phyloP scores from a whole-genome alignment of 2,797 vertebrate genomes.

The Enoplosus armatus region DNA sequence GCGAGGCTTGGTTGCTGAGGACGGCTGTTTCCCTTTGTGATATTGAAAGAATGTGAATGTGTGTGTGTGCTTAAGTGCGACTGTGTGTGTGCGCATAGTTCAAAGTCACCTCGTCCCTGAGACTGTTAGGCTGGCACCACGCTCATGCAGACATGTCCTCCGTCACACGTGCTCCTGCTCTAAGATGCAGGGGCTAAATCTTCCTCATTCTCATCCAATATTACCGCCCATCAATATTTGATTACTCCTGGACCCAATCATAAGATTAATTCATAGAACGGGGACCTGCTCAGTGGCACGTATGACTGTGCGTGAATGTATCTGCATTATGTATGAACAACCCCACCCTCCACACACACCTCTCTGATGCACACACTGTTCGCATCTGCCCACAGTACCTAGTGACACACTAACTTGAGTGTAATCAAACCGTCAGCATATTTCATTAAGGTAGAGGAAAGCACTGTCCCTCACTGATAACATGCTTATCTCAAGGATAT shows the following conservation, averaged over 20 bases:
- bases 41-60: conserved; percentile 57
- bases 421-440: conserved; percentile 81
- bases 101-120: conserved; percentile 86
- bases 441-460: conserved; percentile 78
- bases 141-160: conserved; percentile 57
- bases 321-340: conserved; percentile 85
- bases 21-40: conserved; percentile 64
- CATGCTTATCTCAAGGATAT: conserved; percentile 75
- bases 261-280: conserved; percentile 80
- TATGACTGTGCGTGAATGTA: conserved; percentile 73
- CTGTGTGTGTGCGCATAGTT: conserved; percentile 67
- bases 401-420: conserved; percentile 81
- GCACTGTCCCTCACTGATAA: conserved; percentile 64
- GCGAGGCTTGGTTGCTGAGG: conserved; percentile 50
- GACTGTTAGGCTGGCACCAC: conserved; percentile 63
- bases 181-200: conserved; percentile 37
- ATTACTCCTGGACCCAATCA: conserved; percentile 78
- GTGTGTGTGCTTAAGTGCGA: conserved; percentile 45
- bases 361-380: conserved; percentile 38
- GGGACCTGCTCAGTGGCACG: conserved; percentile 77
- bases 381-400: conserved; percentile 55
- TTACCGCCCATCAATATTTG: conserved; percentile 84
- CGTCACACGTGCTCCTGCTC: conserved; percentile 48
- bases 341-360: conserved; percentile 6
- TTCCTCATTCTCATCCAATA: conserved; percentile 75